Percentiles rank a stretch among this genome's conserved stretches.
phyloP scores from a whole-genome alignment of 23 tunicate species.

The Phallusia fumigata region DNA sequence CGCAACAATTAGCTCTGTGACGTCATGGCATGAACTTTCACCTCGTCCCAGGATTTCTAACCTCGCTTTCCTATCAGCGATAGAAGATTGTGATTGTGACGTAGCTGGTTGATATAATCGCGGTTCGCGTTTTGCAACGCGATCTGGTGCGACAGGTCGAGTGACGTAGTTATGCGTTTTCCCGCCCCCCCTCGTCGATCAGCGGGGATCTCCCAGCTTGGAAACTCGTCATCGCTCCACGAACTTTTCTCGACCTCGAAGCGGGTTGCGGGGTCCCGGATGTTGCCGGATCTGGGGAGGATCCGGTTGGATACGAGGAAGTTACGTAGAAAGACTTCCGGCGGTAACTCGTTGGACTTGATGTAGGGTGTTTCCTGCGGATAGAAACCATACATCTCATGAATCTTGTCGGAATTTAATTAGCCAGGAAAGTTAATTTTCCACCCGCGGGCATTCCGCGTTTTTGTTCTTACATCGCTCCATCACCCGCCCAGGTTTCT shows the following conservation, averaged over 20 bases:
- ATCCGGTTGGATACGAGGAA: background rate
- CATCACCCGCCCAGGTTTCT: no score
- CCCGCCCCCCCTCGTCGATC: background rate
- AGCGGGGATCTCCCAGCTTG: background rate
- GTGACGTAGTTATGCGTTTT: background rate
- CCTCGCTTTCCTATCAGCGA: background rate
- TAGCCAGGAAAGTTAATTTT: no score
- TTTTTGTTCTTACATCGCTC: no score
- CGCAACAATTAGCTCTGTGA: no score
- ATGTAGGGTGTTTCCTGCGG: background rate
- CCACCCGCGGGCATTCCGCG: no score
- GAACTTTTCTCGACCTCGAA: background rate
- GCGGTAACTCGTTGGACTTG: background rate
- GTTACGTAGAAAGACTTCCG: constrained; percentile 1
- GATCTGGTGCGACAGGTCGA: constrained; percentile 38
- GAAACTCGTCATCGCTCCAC: background rate
- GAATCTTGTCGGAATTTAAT: background rate
- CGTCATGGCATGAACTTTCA: no score
- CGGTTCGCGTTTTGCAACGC: constrained; percentile 25
- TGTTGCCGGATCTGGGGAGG: no score
- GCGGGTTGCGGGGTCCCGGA: background rate
- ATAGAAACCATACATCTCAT: background rate
- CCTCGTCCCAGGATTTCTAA: background rate
- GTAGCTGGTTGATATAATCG: constrained; percentile 30
- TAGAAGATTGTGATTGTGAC: constrained; percentile 19